Percentiles rank a stretch among this genome's conserved stretches.
Evolutionary conservation across 2,888 invertebrate genomes (phyloP).

Genomic region (Sylvicola fuscatus): DNA sequence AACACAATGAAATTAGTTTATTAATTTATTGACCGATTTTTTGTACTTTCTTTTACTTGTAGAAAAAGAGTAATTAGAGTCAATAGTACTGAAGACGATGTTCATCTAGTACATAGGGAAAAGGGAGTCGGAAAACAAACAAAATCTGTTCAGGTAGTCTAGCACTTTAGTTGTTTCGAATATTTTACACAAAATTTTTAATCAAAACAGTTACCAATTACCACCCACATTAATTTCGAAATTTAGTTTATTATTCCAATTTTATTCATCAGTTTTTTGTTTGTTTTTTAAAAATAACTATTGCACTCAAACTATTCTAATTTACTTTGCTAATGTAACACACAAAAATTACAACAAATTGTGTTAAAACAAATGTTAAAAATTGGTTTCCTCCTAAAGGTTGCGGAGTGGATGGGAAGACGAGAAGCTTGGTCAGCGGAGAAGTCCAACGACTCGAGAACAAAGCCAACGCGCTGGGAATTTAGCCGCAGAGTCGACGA

Average conservation of each 20-base stretch:
- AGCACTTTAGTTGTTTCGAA: no score
- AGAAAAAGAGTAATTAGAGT: slow-evolving; percentile 54
- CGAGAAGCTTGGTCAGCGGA: slow-evolving; percentile 79
- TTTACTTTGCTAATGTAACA: no score
- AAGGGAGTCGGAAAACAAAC: slow-evolving; percentile 47
- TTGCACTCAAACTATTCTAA: no score
- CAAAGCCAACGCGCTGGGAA: slow-evolving; percentile 50
- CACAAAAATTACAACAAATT: no score
- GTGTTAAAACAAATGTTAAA: no score
- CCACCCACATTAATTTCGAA: no score
- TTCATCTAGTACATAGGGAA: slow-evolving; percentile 52
- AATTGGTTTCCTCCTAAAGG: slow-evolving; percentile 11
- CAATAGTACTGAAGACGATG: slow-evolving; percentile 52
- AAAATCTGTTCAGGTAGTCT: slow-evolving; percentile 48
- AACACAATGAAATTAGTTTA: no score
- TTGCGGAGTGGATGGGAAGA: slow-evolving; percentile 49
- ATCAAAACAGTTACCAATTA: no score
- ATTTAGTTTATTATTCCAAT: no score
- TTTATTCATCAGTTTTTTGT: no score
- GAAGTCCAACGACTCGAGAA: slow-evolving; percentile 37
- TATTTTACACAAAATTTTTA: no score
- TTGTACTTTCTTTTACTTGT: slow-evolving; percentile 23
- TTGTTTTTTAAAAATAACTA: no score
- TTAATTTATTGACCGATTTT: not conserved
- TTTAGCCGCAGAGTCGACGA: slow-evolving; percentile 38